Evolutionary conservation across 1,140 invertebrate species (phyloP).

Genomic region (Bombyx mori): ASM3026992v2 NC_085125.1:246501-247000

Average conservation of each 20-base stretch:
- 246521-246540: neutral
- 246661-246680: neutral
- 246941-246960: conserved; percentile 8
- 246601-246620: neutral
- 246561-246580: conserved; percentile 2
- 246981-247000: neutral
- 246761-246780: neutral
- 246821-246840: conserved; percentile 6
- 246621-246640: neutral
- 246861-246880: neutral
- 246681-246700: conserved; percentile 3
- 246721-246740: neutral
- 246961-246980: neutral
- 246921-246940: neutral
- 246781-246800: conserved; percentile 5
- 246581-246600: neutral
- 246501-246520: neutral
- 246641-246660: neutral
- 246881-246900: conserved; percentile 5
- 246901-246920: neutral
- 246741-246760: neutral
- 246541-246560: conserved; percentile 4
- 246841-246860: neutral
- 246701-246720: neutral
- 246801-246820: conserved; percentile 7